Percentiles rank a stretch among this genome's conserved stretches.
phyloP scores from a whole-genome alignment of 2,113 vertebrate genomes.

The Hemiscyllium ocellatum region DNA sequence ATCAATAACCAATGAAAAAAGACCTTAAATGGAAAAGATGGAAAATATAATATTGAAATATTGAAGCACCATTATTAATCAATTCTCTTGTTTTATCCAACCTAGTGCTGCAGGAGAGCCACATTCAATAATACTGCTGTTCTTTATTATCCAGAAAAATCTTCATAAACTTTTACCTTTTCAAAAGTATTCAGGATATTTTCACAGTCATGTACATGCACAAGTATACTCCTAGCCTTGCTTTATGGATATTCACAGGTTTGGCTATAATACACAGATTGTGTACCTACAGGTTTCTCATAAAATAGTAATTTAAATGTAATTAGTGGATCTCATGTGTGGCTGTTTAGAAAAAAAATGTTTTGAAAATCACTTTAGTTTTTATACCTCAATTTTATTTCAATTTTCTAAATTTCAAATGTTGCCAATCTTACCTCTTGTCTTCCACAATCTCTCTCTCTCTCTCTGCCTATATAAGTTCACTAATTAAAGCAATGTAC shows the following conservation, averaged over 20 bases:
- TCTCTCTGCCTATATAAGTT: not conserved
- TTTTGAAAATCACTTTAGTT: not conserved
- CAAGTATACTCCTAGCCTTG: not conserved
- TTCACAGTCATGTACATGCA: not conserved
- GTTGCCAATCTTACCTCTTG: not conserved
- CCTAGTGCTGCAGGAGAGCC: not conserved
- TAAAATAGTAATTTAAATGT: not conserved
- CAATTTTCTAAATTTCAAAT: not conserved
- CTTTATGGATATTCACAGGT: not conserved
- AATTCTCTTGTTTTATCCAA: not conserved
- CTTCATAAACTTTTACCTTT: not conserved
- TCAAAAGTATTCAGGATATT: conserved; percentile 2
- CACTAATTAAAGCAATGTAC: too few species aligned
- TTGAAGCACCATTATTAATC: not conserved
- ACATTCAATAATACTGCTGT: not conserved
- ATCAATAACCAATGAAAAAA: not conserved
- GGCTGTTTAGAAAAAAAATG: not conserved
- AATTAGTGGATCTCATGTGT: not conserved
- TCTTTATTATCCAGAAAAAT: not conserved
- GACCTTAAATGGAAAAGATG: not conserved
- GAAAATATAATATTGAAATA: not conserved
- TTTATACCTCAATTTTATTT: not conserved
- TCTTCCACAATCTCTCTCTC: not conserved
- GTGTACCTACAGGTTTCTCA: not conserved
- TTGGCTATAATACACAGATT: not conserved